Evolutionary conservation across 1,140 invertebrate species (phyloP), one percentile per base, ranked within the genome.

Genomic region (Penaeus chinensis): DNA sequence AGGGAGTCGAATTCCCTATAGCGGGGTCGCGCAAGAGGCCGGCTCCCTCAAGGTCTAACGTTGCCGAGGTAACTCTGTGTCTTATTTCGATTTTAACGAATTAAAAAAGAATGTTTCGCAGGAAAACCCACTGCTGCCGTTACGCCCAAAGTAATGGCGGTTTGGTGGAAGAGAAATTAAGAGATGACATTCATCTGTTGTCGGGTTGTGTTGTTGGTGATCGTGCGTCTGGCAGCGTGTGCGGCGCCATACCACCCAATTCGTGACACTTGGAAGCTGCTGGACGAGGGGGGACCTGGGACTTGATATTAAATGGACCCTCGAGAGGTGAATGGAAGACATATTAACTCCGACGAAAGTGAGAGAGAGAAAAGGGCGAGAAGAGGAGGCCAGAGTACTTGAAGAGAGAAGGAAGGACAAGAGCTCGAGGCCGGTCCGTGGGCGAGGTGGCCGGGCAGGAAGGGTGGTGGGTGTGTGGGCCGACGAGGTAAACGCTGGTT

Each of bases 191-290:
- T 54, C 54, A 54, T 54, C 54, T 16, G 74, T 82, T 27, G 27
- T 47, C n/a, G 81, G 24, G 54, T 54, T 54, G 54, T 66, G 22
- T 27, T 82, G 82, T 37, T 32, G 66, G 0, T 54, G 11, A 22
- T 85, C 62, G 61, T 79, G 62, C 77, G 84, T 54, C 76, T 85
- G 84, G 84, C 84, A 85, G 84, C 63, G 32, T 20, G 76, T 37
- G 13, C 32, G 16, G 22, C 65, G 11, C 65, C 66, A 42, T 85
- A 79, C 76, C 76, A 4, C 76, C 24, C 18, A 42, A 77, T 65
- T 65, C 76, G 62, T 85, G 84, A 79, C 84, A 78, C 54, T 54
- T 54, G 54, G 54, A 54, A 54, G 54, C 54, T 54, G 54, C 54
- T 54, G 54, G 54, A 54, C 54, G 71, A 76, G 60, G 74, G 2